Conservation (phyloP, 2,113 vertebrate genomes). For the Labeo catla region DNA sequence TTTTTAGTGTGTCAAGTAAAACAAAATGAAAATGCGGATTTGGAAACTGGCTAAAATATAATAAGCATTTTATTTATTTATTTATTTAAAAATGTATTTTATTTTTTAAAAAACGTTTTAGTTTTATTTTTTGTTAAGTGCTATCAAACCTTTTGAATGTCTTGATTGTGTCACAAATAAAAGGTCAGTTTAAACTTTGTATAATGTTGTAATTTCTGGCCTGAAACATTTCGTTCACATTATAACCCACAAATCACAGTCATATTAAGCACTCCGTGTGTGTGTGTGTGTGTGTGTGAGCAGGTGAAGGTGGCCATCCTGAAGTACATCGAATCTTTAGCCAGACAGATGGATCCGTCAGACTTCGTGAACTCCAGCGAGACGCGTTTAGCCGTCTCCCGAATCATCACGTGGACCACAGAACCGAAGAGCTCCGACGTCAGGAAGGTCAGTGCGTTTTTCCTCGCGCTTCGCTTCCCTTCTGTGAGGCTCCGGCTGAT, state of each 20-base stretch:
- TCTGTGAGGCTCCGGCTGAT: neutral
- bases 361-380: slow-evolving; percentile 96
- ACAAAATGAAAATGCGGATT: neutral
- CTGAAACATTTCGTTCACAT: too few relatives aligned
- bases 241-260: too few relatives aligned
- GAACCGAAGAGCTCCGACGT: slow-evolving; percentile 95
- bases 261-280: neutral
- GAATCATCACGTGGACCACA: slow-evolving; percentile 96
- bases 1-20: neutral
- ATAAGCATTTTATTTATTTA: too few relatives aligned
- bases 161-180: too few relatives aligned
- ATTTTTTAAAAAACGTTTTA: too few relatives aligned
- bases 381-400: slow-evolving; percentile 93
- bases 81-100: too few relatives aligned
- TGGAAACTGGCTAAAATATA: neutral
- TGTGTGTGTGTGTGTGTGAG: slow-evolving; percentile 27
- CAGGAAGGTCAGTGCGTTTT: slow-evolving; percentile 81
- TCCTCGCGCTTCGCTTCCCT: neutral
- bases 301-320: slow-evolving; percentile 95
- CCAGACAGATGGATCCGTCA: slow-evolving; percentile 89
- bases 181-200: too few relatives aligned
- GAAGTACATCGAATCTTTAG: slow-evolving; percentile 90
- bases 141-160: neutral
- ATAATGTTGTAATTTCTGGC: too few relatives aligned
- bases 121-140: too few relatives aligned